Evolutionary conservation across 2,113 vertebrate species (phyloP).

Genomic region (Percina caprodes): DNA sequence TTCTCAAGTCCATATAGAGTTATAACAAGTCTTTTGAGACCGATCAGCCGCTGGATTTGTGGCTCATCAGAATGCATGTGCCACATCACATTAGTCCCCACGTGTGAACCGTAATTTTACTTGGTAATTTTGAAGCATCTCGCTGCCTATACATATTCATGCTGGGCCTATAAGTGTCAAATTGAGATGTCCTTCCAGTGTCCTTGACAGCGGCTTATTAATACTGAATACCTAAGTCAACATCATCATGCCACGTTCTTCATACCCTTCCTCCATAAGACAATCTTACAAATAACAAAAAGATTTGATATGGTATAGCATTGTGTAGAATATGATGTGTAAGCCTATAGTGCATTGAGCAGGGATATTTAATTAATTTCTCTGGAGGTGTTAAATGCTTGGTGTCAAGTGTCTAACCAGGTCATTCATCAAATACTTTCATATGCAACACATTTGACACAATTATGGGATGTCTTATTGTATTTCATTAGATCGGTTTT

Average conservation of each 20-base stretch:
- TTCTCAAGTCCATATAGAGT: slow-evolving; percentile 47
- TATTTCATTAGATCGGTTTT: slow-evolving; percentile 35
- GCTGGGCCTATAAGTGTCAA: slow-evolving; percentile 73
- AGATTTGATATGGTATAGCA: slow-evolving; percentile 2
- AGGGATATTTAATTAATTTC: slow-evolving; percentile 2
- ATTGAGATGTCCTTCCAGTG: slow-evolving; percentile 77
- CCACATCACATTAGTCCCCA: slow-evolving; percentile 75
- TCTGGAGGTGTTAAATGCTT: neutral
- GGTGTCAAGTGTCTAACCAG: neutral
- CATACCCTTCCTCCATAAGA: slow-evolving; percentile 31
- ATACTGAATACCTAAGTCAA: slow-evolving; percentile 75
- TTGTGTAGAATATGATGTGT: neutral
- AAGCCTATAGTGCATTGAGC: too few species aligned
- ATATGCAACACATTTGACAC: neutral
- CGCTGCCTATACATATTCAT: slow-evolving; percentile 79
- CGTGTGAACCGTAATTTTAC: slow-evolving; percentile 74
- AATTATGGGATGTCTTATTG: slow-evolving; percentile 23
- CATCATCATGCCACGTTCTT: slow-evolving; percentile 52
- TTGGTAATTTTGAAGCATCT: slow-evolving; percentile 74
- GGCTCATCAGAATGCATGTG: slow-evolving; percentile 71
- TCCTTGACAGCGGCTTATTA: slow-evolving; percentile 79
- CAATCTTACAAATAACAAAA: slow-evolving; percentile 52
- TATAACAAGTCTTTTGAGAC: slow-evolving; percentile 77
- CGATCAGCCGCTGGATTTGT: slow-evolving; percentile 57
- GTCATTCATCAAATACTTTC: slow-evolving; percentile 1